Base-by-base conservation (phyloP, 1,140 invertebrate genomes). In the Sitodiplosis mosellana region DNA sequence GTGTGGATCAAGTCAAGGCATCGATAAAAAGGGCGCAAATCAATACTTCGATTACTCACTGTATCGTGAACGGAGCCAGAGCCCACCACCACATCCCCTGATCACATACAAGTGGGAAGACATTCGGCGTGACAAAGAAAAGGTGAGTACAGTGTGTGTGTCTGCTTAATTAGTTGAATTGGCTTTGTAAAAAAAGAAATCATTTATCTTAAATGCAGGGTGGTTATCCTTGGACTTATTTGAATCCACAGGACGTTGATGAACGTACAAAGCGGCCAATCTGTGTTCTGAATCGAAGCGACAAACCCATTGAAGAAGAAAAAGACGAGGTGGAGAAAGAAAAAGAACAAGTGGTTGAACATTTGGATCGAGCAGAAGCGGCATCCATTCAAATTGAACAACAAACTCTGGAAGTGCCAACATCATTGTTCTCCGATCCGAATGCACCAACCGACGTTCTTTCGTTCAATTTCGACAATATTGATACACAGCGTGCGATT, bases 31-130 rank as follows among this genome's bases (percentile, higher is more conserved):
- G 7, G 61, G 63, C 47, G 63, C 61, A 48, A 63, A 63, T 47
- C 60, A 63, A 46, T 63, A 59, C n/a, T 51, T 63, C 14, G 59
- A 60, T 51, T 60, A 63, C 48, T 63, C 63, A 52, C 49, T 27
- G 61, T 22, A 48, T 60, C 22, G 10, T 44, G 52, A 62, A 37
- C 57, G 36, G 43, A 53, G 53, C 34, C 47, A 51, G 64, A 69
- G 72, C 63, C 65, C 59, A 58, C 73, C 76, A 52, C 70, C 71
- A 51, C 68, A 76, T 54, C 75, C 75, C 21, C 65, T 75, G 55
- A 74, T 76, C 59, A 80, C 77, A 22, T 81, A 80, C 63, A 69
- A 75, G 68, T 81, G 79, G 79, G 78, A 81, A 63, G 79, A 81
- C 65, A 60, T 81, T 11, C 62, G 70, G 53, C 65, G 76, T 57